phyloP scores from a whole-genome alignment of 1,140 invertebrate genomes.

The Harlomillsia oculata region DNA sequence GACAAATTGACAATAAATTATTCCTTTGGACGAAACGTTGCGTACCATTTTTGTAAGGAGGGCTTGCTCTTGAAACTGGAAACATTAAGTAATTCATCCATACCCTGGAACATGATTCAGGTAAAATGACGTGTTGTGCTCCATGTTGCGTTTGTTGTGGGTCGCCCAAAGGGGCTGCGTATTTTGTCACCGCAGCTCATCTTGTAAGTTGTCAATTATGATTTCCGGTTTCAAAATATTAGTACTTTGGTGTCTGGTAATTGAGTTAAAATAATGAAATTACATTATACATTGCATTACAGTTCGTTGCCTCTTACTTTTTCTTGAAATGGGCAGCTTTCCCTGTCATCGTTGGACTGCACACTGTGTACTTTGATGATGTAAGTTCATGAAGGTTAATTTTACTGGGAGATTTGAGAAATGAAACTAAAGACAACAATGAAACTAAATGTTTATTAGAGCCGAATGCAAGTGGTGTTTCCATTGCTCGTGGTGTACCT shows the following conservation, averaged over 20 bases:
- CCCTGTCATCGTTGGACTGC: not conserved
- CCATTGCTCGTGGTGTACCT: conserved; percentile 4
- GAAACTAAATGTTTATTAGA: not conserved
- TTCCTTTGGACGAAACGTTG: too few species aligned
- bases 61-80: too few species aligned
- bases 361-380: not conserved
- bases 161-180: conserved; percentile 2
- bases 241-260: not conserved
- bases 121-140: conserved; percentile 5
- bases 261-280: not conserved
- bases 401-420: not conserved
- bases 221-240: not conserved
- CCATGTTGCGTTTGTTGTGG: conserved; percentile 3
- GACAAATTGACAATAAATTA: too few species aligned
- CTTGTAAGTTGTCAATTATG: not conserved
- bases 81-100: too few species aligned
- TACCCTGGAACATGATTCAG: too few species aligned
- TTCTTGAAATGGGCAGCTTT: not conserved
- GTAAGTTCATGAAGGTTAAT: not conserved
- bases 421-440: not conserved
- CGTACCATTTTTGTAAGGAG: too few species aligned
- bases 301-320: conserved; percentile 6
- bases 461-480: conserved; percentile 1
- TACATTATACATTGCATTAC: not conserved
- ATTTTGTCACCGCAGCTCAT: conserved; percentile 1